Evolutionary conservation across 1,140 invertebrate genomes (phyloP).

Genomic region (Lepidostoma basale): DNA sequence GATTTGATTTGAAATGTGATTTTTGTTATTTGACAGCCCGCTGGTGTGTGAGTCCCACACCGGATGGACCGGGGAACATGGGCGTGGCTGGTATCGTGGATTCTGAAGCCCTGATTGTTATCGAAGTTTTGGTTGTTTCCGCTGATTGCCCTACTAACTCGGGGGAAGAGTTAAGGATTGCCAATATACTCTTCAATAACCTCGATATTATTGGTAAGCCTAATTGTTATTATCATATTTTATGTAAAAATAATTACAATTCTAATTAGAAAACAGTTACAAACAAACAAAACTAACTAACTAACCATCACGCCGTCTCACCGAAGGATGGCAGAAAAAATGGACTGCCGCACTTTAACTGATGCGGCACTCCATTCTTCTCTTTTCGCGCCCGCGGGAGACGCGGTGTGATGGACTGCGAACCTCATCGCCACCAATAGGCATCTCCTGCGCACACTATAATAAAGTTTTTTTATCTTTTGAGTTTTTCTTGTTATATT

Average conservation of each 20-base stretch:
- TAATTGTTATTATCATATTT: not conserved
- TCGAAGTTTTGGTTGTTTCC: conserved; percentile 79
- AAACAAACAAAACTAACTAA: no score
- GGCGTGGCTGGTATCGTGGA: conserved; percentile 61
- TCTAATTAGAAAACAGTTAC: no score
- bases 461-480: not conserved
- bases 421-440: no score
- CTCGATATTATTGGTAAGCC: conserved; percentile 85
- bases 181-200: conserved; percentile 91
- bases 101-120: conserved; percentile 81
- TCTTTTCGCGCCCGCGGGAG: no score
- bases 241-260: no score
- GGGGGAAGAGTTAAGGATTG: conserved; percentile 73
- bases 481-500: no score
- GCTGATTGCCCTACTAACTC: conserved; percentile 57
- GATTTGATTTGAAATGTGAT: not conserved
- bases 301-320: no score
- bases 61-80: conserved; percentile 19
- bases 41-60: conserved; percentile 36
- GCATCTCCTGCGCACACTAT: no score
- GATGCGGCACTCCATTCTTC: no score
- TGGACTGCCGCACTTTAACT: no score
- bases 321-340: no score
- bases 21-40: conserved; percentile 12
- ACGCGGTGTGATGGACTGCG: no score